These are phyloP conservation scores for Trachelus tabidus DNA, from an alignment of 2,888 invertebrate species.

Conservation along the genomic window DNA sequence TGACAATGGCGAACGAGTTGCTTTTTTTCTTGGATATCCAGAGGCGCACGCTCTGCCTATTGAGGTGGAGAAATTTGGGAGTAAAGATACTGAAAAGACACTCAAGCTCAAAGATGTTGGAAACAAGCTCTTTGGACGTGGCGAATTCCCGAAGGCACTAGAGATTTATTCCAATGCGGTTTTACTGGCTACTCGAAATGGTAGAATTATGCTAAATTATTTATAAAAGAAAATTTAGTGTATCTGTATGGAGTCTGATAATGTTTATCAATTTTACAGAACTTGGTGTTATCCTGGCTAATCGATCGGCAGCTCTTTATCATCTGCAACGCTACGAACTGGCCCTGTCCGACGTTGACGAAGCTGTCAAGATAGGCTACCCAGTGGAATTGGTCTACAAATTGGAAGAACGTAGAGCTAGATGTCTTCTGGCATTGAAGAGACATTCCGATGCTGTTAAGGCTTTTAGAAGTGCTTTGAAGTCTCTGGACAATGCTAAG, in stretches of 20 bases:
- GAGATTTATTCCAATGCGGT: constrained; percentile 77
- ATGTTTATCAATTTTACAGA: constrained; percentile 57
- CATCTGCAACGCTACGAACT: constrained; percentile 77
- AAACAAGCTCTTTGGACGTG: constrained; percentile 78
- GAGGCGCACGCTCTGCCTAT: constrained; percentile 68
- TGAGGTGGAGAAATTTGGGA: constrained; percentile 66
- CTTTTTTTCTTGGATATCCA: constrained; percentile 69
- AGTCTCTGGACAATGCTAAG: constrained; percentile 75
- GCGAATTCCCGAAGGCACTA: constrained; percentile 77
- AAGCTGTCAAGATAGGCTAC: constrained; percentile 75
- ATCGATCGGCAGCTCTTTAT: constrained; percentile 83
- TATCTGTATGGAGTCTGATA: not conserved
- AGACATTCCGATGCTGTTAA: constrained; percentile 73
- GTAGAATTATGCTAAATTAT: constrained; percentile 62
- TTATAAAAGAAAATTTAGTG: not conserved
- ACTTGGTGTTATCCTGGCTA: constrained; percentile 78
- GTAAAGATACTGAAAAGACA: constrained; percentile 73
- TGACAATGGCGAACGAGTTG: constrained; percentile 75
- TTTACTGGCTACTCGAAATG: constrained; percentile 74
- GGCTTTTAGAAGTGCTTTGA: constrained; percentile 77
- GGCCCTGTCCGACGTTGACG: constrained; percentile 78
- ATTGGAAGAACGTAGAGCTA: constrained; percentile 79
- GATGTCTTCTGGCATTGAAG: constrained; percentile 77
- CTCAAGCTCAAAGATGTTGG: constrained; percentile 77
- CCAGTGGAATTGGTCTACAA: constrained; percentile 81